These are phyloP conservation scores for Torymus tubicola DNA, from an alignment of 2,888 invertebrate genomes.

Conservation along the genomic window DNA sequence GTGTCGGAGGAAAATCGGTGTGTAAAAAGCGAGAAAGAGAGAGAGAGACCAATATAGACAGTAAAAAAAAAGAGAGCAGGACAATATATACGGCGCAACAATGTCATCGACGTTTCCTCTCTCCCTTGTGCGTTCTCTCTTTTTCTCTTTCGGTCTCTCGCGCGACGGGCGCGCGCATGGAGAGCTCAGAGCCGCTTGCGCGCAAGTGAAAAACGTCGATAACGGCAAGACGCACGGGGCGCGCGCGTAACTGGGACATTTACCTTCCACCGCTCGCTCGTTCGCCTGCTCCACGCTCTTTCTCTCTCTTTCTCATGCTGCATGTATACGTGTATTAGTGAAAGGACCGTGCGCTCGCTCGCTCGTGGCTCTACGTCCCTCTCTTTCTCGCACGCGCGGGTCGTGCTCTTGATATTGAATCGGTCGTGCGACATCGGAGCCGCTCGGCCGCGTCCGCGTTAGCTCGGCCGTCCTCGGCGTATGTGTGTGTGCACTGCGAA, in stretches of 20 bases:
- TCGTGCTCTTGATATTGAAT: constrained; percentile 60
- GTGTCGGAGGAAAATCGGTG: too few relatives aligned
- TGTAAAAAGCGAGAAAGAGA: too few relatives aligned
- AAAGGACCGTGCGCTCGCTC: constrained; percentile 21
- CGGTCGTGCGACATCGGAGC: constrained; percentile 56
- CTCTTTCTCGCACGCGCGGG: constrained; percentile 11
- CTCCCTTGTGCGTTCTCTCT: too few relatives aligned
- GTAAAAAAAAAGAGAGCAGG: background rate
- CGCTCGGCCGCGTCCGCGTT: constrained; percentile 19
- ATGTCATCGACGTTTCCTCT: too few relatives aligned
- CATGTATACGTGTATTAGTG: constrained; percentile 19
- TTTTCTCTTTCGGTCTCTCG: too few relatives aligned
- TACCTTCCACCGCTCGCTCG: constrained; percentile 31
- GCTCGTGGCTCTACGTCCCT: constrained; percentile 8
- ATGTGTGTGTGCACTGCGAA: background rate
- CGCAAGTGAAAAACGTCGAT: constrained; percentile 48
- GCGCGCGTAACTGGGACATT: constrained; percentile 47
- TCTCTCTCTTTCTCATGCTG: background rate
- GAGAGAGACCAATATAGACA: too few relatives aligned
- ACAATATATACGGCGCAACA: too few relatives aligned
- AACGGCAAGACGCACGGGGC: constrained; percentile 28
- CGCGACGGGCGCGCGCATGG: background rate
- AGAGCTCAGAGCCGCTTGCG: too few relatives aligned
- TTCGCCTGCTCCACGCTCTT: background rate
- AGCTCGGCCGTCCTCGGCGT: constrained; percentile 6